These are phyloP conservation scores for Simalia tracyae DNA, from an alignment of 2,797 vertebrate genomes.

Conservation along the genomic window DNA sequence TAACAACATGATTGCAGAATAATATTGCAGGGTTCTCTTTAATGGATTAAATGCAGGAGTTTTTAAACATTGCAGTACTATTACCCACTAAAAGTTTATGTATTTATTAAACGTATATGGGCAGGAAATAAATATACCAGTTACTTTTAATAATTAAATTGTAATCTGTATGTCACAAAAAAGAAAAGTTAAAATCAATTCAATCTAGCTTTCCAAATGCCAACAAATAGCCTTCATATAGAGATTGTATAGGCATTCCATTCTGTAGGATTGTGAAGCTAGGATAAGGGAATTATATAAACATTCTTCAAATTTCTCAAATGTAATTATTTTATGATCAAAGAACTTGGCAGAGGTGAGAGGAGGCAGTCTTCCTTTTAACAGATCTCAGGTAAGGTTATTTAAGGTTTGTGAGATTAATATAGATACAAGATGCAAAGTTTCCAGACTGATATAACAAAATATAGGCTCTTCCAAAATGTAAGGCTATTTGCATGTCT, in stretches of 20 bases:
- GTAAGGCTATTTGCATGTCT: background rate
- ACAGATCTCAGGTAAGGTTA: constrained; percentile 22
- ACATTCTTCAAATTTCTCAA: constrained; percentile 20
- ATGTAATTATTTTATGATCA: constrained; percentile 37
- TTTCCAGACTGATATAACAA: background rate
- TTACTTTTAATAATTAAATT: background rate
- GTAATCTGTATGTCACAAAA: background rate
- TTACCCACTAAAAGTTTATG: background rate
- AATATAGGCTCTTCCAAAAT: background rate
- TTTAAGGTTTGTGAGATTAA: constrained; percentile 4
- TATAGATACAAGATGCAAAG: background rate
- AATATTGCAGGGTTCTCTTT: background rate
- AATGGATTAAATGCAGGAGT: background rate
- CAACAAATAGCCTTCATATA: constrained; percentile 14
- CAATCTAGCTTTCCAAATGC: background rate
- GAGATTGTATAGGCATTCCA: constrained; percentile 31
- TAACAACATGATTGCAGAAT: background rate
- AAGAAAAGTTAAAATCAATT: too few species aligned
- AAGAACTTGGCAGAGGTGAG: constrained; percentile 2
- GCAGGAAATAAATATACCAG: background rate
- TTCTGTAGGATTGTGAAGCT: constrained; percentile 20
- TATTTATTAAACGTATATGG: background rate
- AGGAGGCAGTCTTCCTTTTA: constrained; percentile 22
- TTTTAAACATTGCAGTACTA: background rate
- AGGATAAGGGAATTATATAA: constrained; percentile 35